A percentile compares a stretch with the other conserved stretches of the same genome.
phyloP scores from a whole-genome alignment of 2,888 invertebrate species.

The Drosophila pseudotakahashii region DNA sequence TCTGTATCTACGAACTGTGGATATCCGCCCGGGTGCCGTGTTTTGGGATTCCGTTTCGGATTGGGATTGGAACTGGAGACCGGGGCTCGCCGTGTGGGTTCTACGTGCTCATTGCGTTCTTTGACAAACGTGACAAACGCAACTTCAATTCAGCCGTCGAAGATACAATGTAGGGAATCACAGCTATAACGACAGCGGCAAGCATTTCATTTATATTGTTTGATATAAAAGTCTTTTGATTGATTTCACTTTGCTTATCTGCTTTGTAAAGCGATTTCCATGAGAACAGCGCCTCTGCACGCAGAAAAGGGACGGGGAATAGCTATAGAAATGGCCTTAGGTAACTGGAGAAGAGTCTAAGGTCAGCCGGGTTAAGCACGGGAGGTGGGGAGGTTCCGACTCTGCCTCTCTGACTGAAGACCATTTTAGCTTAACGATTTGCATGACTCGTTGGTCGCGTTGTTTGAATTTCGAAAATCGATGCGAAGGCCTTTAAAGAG shows the following conservation, averaged over 20 bases:
- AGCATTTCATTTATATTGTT: constrained; percentile 70
- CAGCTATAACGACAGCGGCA: constrained; percentile 32
- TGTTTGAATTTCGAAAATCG: constrained; percentile 31
- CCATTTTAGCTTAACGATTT: constrained; percentile 37
- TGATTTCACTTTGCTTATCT: constrained; percentile 67
- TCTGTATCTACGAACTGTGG: constrained; percentile 31
- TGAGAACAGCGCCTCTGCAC: constrained; percentile 34
- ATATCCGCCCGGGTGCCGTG: constrained; percentile 31
- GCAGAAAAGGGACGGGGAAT: constrained; percentile 14
- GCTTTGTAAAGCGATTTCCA: constrained; percentile 57
- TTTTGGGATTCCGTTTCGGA: neutral
- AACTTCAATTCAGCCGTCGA: constrained; percentile 39
- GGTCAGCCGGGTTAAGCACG: constrained; percentile 38
- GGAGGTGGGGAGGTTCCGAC: neutral
- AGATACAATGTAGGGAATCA: constrained; percentile 41
- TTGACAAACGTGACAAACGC: constrained; percentile 53
- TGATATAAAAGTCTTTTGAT: constrained; percentile 69
- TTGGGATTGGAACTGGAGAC: neutral
- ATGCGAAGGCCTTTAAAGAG: constrained; percentile 34
- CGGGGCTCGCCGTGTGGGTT: constrained; percentile 49
- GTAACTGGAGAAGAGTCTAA: constrained; percentile 54
- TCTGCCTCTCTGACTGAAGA: constrained; percentile 5
- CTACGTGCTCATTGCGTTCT: constrained; percentile 65
- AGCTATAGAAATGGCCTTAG: constrained; percentile 32
- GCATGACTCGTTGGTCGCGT: constrained; percentile 32